Evolutionary conservation across 2,888 invertebrate genomes (phyloP).

Genomic region (Hemicrepidius hirtus): DNA sequence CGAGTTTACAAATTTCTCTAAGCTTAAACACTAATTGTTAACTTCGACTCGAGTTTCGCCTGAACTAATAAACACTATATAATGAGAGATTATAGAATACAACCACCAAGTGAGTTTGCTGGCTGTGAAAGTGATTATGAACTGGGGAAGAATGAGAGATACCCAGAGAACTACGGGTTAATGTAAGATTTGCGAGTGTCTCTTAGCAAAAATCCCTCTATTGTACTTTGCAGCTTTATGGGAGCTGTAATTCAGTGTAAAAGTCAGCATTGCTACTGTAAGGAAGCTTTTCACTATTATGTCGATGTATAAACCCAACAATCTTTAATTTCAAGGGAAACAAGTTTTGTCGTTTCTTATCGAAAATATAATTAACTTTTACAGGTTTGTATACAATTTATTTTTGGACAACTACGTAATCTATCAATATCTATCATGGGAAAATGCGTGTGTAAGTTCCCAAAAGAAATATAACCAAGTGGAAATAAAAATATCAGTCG

Average conservation of each 20-base stretch:
- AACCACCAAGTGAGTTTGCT: constrained; percentile 18
- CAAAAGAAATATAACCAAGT: not conserved
- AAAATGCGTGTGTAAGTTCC: constrained; percentile 3
- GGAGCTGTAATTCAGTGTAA: too few species aligned
- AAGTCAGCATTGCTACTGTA: too few species aligned
- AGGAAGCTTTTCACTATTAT: too few species aligned
- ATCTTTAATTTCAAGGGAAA: too few species aligned
- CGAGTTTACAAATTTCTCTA: constrained; percentile 20
- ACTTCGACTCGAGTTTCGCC: constrained; percentile 17
- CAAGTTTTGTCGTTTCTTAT: too few species aligned
- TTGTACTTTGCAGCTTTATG: too few species aligned
- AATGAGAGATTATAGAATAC: constrained; percentile 23
- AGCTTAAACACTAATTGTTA: constrained; percentile 28
- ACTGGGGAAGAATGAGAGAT: not conserved
- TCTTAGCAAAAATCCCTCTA: too few species aligned
- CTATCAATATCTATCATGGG: too few species aligned
- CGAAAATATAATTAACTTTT: too few species aligned
- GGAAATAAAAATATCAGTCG: not conserved
- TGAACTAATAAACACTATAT: constrained; percentile 28
- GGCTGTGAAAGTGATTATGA: constrained; percentile 17
- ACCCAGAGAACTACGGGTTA: constrained; percentile 6
- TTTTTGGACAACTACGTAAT: not conserved
- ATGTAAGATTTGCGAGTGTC: not conserved
- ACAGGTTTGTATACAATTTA: too few species aligned
- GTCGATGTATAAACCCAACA: too few species aligned